Percentiles rank a stretch among this genome's conserved stretches.
phyloP scores from a whole-genome alignment of 2,113 vertebrate species.

The Datnioides undecimradiatus region DNA sequence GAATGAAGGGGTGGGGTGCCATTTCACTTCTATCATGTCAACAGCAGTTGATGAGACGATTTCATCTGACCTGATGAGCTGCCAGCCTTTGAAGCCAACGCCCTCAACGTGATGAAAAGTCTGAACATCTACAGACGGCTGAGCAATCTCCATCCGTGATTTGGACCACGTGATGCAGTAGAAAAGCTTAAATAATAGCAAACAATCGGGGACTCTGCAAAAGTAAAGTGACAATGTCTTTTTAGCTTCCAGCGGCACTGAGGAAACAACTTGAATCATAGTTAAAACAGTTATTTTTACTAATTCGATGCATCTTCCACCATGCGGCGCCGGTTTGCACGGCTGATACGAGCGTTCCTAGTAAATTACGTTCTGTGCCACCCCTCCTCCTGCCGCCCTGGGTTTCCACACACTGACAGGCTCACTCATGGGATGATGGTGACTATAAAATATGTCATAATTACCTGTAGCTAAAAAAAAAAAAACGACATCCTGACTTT shows the following conservation, averaged over 20 bases:
- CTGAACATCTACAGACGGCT: background rate
- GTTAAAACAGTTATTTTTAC: background rate
- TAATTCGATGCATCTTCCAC: background rate
- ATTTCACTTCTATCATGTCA: background rate
- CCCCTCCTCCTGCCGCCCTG: background rate
- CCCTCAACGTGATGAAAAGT: background rate
- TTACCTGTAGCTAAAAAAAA: slow-evolving; percentile 21
- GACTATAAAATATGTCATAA: slow-evolving; percentile 58
- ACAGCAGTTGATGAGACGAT: background rate
- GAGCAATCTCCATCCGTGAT: background rate
- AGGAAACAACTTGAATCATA: slow-evolving; percentile 2
- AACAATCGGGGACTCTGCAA: background rate
- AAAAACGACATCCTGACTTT: slow-evolving; percentile 13
- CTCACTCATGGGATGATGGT: background rate
- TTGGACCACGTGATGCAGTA: background rate
- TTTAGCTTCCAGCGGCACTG: background rate
- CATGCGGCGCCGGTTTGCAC: background rate
- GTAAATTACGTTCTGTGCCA: background rate
- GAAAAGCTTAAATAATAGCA: background rate
- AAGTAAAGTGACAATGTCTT: slow-evolving; percentile 6
- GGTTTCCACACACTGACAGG: slow-evolving; percentile 9
- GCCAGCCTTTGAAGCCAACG: background rate
- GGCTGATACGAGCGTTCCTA: background rate
- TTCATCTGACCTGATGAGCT: background rate
- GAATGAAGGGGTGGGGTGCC: background rate